A percentile compares a stretch with the other conserved stretches of the same genome.
phyloP scores from a whole-genome alignment of 2,797 vertebrate genomes.

The Manis pentadactyla region DNA sequence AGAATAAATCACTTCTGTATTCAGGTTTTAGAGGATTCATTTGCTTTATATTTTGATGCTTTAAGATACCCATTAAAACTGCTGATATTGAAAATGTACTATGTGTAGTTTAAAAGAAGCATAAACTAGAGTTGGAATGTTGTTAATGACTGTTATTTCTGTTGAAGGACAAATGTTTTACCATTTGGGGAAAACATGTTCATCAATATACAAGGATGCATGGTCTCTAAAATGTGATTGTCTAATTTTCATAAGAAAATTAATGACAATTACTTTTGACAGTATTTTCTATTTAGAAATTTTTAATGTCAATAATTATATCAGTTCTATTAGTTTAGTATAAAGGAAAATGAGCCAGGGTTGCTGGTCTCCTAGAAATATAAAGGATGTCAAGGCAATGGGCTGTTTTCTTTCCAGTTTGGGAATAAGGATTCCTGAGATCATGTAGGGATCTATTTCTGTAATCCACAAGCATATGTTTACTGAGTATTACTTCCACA shows the following conservation, averaged over 20 bases:
- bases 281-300: not conserved
- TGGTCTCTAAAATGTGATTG: not conserved
- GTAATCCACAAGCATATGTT: not conserved
- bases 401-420: not conserved
- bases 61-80: conserved; percentile 63
- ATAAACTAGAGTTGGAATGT: not conserved
- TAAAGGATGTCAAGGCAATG: not conserved
- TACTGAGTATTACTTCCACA: not conserved
- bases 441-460: not conserved
- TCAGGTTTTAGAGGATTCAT: conserved; percentile 63
- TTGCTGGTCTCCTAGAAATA: not conserved
- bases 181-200: not conserved
- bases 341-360: not conserved
- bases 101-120: conserved; percentile 64
- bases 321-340: not conserved
- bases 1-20: conserved; percentile 77
- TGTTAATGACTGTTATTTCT: not conserved
- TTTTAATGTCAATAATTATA: not conserved
- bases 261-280: not conserved
- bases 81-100: conserved; percentile 54
- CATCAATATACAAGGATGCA: not conserved
- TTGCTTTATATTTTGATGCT: conserved; percentile 16
- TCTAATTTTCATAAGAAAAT: not conserved
- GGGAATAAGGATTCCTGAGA: not conserved
- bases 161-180: conserved; percentile 9